phyloP scores from a whole-genome alignment of 2,888 invertebrate species.

The Endomychus coccineus region DNA sequence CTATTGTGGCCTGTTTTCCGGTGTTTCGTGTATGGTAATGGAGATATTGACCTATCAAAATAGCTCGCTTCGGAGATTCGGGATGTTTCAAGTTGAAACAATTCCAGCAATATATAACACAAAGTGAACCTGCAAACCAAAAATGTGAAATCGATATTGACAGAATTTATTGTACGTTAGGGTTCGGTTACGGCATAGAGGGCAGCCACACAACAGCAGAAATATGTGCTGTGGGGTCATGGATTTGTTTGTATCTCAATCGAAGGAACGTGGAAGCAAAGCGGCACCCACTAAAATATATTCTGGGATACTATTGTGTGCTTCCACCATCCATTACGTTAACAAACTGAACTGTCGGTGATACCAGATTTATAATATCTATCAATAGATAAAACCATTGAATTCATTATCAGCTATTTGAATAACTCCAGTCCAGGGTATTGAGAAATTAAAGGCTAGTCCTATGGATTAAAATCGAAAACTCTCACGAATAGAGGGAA shows the following conservation, averaged over 20 bases:
- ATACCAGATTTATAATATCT: too few relatives aligned
- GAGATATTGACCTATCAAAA: too few relatives aligned
- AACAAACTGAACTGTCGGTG: not conserved
- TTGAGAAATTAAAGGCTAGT: too few relatives aligned
- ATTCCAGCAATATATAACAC: not conserved
- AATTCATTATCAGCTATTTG: too few relatives aligned
- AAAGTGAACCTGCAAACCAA: not conserved
- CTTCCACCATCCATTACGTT: not conserved
- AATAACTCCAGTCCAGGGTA: too few relatives aligned
- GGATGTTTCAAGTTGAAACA: constrained; percentile 1
- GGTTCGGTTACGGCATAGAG: not conserved
- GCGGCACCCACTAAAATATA: not conserved
- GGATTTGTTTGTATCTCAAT: constrained; percentile 1
- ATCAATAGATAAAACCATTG: too few relatives aligned
- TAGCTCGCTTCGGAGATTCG: too few relatives aligned
- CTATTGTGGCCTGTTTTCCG: too few relatives aligned
- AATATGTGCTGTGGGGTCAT: constrained; percentile 1
- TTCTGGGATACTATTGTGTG: not conserved
- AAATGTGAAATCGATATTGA: constrained; percentile 1
- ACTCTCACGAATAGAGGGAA: too few relatives aligned
- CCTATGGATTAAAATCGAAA: too few relatives aligned
- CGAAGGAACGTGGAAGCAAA: not conserved
- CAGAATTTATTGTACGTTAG: constrained; percentile 1
- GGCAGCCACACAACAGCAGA: constrained; percentile 1
- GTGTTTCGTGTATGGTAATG: too few relatives aligned